Percentiles rank a stretch among this genome's conserved stretches.
phyloP scores from a whole-genome alignment of 2,797 vertebrate species.

The Lerista edwardsae region DNA sequence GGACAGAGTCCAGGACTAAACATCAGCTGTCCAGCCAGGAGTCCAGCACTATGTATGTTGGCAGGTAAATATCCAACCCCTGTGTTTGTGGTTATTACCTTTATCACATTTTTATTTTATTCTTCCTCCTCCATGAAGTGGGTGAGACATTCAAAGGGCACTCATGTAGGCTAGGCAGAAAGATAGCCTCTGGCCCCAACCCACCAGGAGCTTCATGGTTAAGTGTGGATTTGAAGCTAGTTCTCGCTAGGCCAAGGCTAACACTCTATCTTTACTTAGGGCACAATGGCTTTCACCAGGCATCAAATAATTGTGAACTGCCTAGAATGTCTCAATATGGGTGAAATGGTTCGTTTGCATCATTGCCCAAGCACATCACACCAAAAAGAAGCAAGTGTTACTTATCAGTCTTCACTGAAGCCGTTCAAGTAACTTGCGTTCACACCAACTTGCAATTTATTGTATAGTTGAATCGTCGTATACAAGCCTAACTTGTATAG shows the following conservation, averaged over 20 bases:
- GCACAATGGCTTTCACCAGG: neutral
- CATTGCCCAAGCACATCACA: neutral
- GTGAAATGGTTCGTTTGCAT: neutral
- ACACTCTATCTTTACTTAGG: neutral
- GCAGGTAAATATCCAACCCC: neutral
- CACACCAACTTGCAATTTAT: too few species aligned
- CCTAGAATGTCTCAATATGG: neutral
- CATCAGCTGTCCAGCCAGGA: neutral
- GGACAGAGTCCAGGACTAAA: neutral
- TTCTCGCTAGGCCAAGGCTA: neutral
- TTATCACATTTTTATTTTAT: neutral
- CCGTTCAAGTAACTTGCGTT: too few species aligned
- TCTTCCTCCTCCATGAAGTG: neutral
- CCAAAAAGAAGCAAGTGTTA: neutral
- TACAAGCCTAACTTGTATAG: too few species aligned
- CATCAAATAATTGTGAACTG: neutral
- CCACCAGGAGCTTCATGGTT: neutral
- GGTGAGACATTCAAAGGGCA: neutral
- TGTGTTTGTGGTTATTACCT: neutral
- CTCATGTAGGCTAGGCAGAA: neutral
- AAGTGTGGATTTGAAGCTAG: neutral
- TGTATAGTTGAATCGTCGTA: too few species aligned
- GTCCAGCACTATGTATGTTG: neutral
- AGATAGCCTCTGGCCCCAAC: neutral
- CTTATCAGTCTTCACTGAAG: too few species aligned